Base-by-base conservation (phyloP, 2,797 vertebrate genomes). In the Poecilia picta region DNA sequence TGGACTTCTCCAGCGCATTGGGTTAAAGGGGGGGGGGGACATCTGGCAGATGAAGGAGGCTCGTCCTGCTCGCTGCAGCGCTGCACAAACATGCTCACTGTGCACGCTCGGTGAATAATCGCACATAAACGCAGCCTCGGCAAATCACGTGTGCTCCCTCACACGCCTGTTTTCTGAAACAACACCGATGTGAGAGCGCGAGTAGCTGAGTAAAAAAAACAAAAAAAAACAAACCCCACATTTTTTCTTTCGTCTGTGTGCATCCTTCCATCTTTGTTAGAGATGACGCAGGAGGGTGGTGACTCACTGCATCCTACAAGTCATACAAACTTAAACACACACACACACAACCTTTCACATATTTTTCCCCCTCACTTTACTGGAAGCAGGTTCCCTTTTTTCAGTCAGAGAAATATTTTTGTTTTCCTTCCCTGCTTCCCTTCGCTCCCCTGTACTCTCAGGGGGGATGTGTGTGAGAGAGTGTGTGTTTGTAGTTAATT, bases 401-500 rank as follows among this genome's bases (percentile, higher is more conserved):
- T 81, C 39, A 85, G 85, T 80, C 80, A 80, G 75, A 87, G 84
- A 87, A 86, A 88, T 89, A 83, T 91, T 91, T 84, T 46, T 81
- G 85, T 91, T 92, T 90, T 90, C 45, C 73, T 87, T 76, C 74
- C 76, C 78, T 39, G 51, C 80, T 79, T 86, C 71, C 74, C 57
- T 80, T 79, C 77, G 70, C 83, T 88, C 79, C 39, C 46, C 83
- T 77, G 75, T 78, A 85, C 87, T 87, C 91, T 88, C 87, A 55
- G 70, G 85, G 36, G 84, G 82, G 49, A 49, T 81, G 78, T 85
- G 91, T 80, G 31, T 49, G 46, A 59, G 68, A 77, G 73, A 79
- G 74, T 76, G 5, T 82, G 81, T 86, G 89, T 83, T 78, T 87
- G 87, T 78, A 90, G 86, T 87, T 95, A 94, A 95, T 95, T 93